Evolutionary conservation across 1,140 invertebrate genomes (phyloP), one percentile per base, ranked within the genome.

Genomic region (Bradysia coprophila): DNA sequence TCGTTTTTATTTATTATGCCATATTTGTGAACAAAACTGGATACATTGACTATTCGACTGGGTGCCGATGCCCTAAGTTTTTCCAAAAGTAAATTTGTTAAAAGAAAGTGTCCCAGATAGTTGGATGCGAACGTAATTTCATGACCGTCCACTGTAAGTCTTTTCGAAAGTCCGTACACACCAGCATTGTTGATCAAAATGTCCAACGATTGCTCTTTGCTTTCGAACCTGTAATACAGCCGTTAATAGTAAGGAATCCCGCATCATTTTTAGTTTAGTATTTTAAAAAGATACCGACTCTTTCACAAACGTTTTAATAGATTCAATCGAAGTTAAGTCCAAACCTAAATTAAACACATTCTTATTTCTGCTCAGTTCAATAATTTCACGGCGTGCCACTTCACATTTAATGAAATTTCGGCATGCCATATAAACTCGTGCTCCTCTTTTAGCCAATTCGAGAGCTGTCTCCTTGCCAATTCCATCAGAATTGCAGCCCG

Each of bases 351-450:
- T 84, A 49, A 80, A 80, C 38, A 85, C 65, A 53, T 76, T 75
- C 51, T 81, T 78, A 55, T 86, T 87, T 46, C 57, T 62, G 3
- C 79, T 78, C 33, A 71, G 65, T 34, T 77, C 50, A 22, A 81
- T 73, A 36, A 92, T 87, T 46, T 84, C 69, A 51, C 72, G 61
- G 2, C 81, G 69, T 33, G 72, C 68, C 63, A 74, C 19, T 64
- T 80, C 72, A 55, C 78, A 86, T 57, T 72, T 75, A 34, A 61
- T 48, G 55, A 81, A 62, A 64, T 90, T 72, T 44, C 84, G 66
- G 58, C 86, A 89, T 13, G 82, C 83, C 69, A 90, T 71, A 45
- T 86, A 75, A 38, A 90, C 75, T 65, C 72, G 73, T 2, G 81
- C 86, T 10, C 78, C 72, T 49, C 76, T 56, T 44, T 61, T 67